Percentiles rank a stretch among this genome's conserved stretches.
phyloP scores from a whole-genome alignment of 2,113 vertebrate genomes.

The Saccopteryx bilineata region DNA sequence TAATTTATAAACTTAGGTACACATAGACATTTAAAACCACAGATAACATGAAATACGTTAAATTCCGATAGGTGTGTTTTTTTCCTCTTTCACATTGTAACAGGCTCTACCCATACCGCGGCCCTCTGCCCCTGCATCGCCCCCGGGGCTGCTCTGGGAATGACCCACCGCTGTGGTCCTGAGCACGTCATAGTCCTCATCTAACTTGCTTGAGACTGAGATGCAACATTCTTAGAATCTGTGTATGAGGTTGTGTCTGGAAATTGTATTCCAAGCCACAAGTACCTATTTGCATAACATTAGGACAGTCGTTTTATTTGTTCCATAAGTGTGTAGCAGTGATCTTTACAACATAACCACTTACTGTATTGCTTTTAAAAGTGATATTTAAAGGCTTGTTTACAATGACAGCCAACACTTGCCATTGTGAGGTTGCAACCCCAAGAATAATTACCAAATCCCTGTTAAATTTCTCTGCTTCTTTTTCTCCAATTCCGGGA shows the following conservation, averaged over 20 bases:
- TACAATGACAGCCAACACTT: conserved; percentile 66
- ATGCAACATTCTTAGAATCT: not conserved
- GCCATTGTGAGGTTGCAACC: conserved; percentile 69
- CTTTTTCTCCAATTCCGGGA: conserved; percentile 46
- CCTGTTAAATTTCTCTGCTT: conserved; percentile 62
- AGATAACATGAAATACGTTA: not conserved
- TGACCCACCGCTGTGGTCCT: accelerated
- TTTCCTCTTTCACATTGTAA: not conserved
- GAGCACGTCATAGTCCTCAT: not conserved
- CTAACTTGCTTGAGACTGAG: not conserved
- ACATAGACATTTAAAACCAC: not conserved
- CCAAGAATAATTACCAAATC: conserved; percentile 68
- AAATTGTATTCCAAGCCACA: conserved; percentile 51
- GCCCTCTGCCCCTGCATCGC: accelerated
- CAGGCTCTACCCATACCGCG: accelerated
- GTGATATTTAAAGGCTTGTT: conserved; percentile 77
- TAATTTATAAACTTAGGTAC: conserved; percentile 49
- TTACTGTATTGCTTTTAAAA: conserved; percentile 70
- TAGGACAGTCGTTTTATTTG: conserved; percentile 37
- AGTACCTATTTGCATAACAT: conserved; percentile 70
- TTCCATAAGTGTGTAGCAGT: not conserved
- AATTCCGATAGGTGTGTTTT: not conserved
- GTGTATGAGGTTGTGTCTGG: conserved; percentile 25
- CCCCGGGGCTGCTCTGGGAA: not conserved
- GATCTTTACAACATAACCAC: conserved; percentile 29